Evolutionary conservation across 2,113 vertebrate genomes (phyloP).

Genomic region (Varanus komodoensis): DNA sequence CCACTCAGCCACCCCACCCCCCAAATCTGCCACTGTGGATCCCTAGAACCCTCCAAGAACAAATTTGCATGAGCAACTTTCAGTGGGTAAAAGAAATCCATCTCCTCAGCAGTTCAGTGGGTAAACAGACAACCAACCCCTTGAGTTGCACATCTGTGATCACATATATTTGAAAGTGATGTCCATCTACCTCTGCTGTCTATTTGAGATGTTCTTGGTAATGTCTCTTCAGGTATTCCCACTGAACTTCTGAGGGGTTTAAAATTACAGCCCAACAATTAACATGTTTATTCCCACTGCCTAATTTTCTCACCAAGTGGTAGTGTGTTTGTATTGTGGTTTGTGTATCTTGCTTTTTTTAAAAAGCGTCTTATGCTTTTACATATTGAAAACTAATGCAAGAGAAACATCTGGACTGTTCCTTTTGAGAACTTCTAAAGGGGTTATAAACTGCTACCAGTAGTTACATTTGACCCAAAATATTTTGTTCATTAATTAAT

Average conservation of each 20-base stretch:
- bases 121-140: no score
- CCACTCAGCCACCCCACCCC: no score
- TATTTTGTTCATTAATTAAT: not conserved
- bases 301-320: not conserved
- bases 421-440: not conserved
- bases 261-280: not conserved
- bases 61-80: no score
- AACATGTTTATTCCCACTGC: not conserved
- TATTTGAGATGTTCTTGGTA: not conserved
- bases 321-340: not conserved
- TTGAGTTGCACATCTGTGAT: not conserved
- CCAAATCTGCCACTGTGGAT: no score
- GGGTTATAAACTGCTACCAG: not conserved
- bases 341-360: not conserved
- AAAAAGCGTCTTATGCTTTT: not conserved
- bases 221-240: not conserved
- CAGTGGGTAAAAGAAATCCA: no score
- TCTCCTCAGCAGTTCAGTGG: no score
- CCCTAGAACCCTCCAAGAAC: no score
- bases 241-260: not conserved
- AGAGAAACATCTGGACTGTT: not conserved
- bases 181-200: not conserved
- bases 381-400: not conserved
- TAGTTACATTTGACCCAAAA: not conserved
- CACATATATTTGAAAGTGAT: not conserved